Percentiles rank a stretch among this genome's conserved stretches.
Evolutionary conservation across 2,888 invertebrate genomes (phyloP).

Genomic region (Desoria tigrina): DNA sequence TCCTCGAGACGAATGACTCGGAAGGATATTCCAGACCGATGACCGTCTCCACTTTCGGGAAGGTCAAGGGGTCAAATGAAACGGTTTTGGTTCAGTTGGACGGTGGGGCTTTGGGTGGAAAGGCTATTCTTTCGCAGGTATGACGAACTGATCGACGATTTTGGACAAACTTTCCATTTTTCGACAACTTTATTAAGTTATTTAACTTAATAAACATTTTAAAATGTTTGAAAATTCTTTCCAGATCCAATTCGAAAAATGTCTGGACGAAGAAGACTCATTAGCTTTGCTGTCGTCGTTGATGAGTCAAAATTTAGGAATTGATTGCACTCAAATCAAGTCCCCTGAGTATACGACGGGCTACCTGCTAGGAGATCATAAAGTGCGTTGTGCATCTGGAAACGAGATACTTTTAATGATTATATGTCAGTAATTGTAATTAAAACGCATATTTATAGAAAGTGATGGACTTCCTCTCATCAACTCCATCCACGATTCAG

Average conservation of each 20-base stretch:
- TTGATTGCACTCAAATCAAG: conserved; percentile 62
- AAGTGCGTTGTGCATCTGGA: conserved; percentile 64
- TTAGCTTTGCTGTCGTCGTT: conserved; percentile 68
- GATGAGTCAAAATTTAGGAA: conserved; percentile 62
- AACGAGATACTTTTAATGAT: too few relatives aligned
- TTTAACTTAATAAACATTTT: not conserved
- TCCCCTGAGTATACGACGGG: conserved; percentile 63
- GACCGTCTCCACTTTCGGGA: conserved; percentile 45
- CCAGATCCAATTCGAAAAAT: conserved; percentile 75
- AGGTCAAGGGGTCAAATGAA: conserved; percentile 37
- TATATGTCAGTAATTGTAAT: conserved; percentile 1
- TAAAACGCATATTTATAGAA: conserved; percentile 33
- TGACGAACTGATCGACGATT: not conserved
- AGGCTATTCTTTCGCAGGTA: conserved; percentile 79
- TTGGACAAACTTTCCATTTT: not conserved
- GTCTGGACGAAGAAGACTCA: conserved; percentile 41
- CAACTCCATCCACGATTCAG: conserved; percentile 44
- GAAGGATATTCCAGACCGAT: conserved; percentile 49
- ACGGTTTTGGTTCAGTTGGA: conserved; percentile 43
- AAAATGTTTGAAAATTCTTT: conserved; percentile 29
- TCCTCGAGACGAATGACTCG: conserved; percentile 49
- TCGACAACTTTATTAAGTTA: too few relatives aligned
- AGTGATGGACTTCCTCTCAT: conserved; percentile 43
- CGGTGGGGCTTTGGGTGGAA: conserved; percentile 66
- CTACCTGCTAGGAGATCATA: conserved; percentile 79